These are phyloP conservation scores for Limnephilus marmoratus DNA, from an alignment of 2,888 invertebrate genomes.

Conservation along the genomic window DNA sequence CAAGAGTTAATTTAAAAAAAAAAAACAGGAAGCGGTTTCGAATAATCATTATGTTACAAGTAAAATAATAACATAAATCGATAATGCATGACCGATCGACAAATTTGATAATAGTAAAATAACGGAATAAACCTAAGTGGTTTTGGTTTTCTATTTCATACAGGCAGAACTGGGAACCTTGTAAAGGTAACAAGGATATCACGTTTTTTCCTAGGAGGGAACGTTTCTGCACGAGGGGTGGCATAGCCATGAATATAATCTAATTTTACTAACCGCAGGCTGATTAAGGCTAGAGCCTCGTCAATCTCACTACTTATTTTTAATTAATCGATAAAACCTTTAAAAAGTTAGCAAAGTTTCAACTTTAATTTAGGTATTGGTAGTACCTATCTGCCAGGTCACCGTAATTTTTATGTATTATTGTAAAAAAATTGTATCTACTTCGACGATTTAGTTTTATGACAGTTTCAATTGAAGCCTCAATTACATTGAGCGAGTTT, in stretches of 20 bases:
- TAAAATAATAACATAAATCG: constrained; percentile 8
- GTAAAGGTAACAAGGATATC: neutral
- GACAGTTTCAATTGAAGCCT: too few relatives aligned
- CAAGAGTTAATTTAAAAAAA: neutral
- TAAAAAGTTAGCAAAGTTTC: neutral
- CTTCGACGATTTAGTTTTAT: too few relatives aligned
- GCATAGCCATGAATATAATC: neutral
- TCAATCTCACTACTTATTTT: neutral
- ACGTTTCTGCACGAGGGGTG: neutral
- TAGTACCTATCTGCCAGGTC: too few relatives aligned
- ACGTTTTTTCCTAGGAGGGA: neutral
- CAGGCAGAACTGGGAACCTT: neutral
- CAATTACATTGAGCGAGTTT: too few relatives aligned
- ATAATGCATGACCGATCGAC: neutral
- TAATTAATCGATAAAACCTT: neutral
- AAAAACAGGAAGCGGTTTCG: constrained; percentile 41
- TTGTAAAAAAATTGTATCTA: too few relatives aligned
- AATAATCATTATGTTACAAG: neutral
- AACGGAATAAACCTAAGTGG: neutral
- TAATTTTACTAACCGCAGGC: neutral
- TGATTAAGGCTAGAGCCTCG: neutral
- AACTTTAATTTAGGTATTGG: neutral
- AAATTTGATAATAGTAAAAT: neutral
- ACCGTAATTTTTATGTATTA: too few relatives aligned
- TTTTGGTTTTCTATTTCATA: neutral